phyloP scores from a whole-genome alignment of 2,797 vertebrate genomes.

The Neomorphus geoffroyi region DNA sequence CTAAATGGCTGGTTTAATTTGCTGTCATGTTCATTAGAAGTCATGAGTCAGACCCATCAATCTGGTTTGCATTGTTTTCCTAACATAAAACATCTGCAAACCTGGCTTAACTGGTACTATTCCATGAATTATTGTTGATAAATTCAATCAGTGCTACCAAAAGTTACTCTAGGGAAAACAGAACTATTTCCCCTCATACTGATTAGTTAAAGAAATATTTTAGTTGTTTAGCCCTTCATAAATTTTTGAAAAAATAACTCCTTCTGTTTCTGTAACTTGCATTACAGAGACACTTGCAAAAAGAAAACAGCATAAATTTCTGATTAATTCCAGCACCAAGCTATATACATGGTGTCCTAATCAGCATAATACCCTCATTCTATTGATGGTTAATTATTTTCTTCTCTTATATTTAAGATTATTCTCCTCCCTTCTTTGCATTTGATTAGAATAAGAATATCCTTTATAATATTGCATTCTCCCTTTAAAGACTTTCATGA shows the following conservation, averaged over 20 bases:
- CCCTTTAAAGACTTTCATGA: background rate
- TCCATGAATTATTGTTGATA: background rate
- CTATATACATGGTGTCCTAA: background rate
- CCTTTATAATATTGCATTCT: background rate
- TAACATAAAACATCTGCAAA: background rate
- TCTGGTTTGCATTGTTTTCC: background rate
- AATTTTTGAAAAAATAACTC: background rate
- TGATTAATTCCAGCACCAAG: background rate
- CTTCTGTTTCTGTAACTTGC: background rate
- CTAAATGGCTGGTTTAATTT: background rate
- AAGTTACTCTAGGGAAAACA: background rate
- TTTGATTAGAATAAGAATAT: slow-evolving; percentile 1
- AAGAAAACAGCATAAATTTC: background rate
- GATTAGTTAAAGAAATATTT: background rate
- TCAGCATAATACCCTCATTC: background rate
- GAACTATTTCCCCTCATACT: background rate
- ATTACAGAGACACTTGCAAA: background rate
- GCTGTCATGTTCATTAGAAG: background rate
- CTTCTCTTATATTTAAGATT: background rate
- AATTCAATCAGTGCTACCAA: background rate
- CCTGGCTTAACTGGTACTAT: background rate
- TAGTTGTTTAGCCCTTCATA: background rate
- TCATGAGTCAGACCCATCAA: background rate
- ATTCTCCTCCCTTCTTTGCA: background rate
- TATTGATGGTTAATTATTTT: slow-evolving; percentile 21